These are phyloP conservation scores for Pandion haliaetus DNA, from an alignment of 2,113 vertebrate genomes.

Conservation along the genomic window DNA sequence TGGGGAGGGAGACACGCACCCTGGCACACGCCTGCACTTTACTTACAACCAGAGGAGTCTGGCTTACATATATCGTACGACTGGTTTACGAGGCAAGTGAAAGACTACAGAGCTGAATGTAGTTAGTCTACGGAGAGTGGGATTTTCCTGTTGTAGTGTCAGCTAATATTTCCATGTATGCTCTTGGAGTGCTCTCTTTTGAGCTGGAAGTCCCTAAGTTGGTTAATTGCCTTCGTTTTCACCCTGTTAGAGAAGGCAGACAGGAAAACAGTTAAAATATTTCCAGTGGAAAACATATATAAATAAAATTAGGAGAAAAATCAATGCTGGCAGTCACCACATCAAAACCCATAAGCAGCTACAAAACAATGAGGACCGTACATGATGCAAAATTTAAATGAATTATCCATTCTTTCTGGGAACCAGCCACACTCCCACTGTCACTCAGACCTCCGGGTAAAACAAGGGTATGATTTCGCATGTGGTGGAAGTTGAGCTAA, in stretches of 20 bases:
- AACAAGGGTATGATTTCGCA: not conserved
- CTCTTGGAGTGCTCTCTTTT: constrained; percentile 27
- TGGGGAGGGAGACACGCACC: not conserved
- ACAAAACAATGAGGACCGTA: not conserved
- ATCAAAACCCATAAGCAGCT: not conserved
- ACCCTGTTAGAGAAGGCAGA: constrained; percentile 49
- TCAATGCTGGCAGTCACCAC: not conserved
- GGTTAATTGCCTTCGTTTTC: constrained; percentile 50
- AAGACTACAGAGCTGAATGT: constrained; percentile 16
- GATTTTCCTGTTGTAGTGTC: constrained; percentile 16
- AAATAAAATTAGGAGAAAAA: not conserved
- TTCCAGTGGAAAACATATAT: not conserved
- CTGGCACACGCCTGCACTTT: not conserved
- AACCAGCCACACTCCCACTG: not conserved
- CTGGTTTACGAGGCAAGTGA: not conserved
- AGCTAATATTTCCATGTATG: constrained; percentile 16
- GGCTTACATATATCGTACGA: not conserved
- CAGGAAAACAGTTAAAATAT: not conserved
- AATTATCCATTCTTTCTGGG: not conserved
- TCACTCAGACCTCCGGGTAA: not conserved
- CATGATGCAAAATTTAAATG: not conserved
- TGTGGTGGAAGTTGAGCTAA: accelerated
- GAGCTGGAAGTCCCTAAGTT: not conserved
- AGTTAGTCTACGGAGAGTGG: not conserved
- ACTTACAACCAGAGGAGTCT: not conserved